Conservation (phyloP, 2,113 vertebrate genomes). For the Scopus umbretta region DNA sequence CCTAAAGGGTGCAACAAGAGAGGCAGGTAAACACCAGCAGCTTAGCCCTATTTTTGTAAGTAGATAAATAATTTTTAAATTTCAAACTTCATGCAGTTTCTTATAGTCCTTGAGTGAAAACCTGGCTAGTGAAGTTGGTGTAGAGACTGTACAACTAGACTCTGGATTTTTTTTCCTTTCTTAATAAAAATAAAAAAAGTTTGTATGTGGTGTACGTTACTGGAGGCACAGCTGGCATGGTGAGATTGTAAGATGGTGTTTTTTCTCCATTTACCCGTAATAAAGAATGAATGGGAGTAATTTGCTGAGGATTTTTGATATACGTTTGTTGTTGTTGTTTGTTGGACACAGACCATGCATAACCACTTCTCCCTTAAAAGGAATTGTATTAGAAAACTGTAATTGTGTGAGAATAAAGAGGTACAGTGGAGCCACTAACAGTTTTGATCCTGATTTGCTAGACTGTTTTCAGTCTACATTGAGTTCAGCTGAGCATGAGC, state of each 20-base stretch:
- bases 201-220: neutral
- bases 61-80: neutral
- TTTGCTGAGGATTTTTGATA: neutral
- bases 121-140: neutral
- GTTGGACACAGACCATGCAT: neutral
- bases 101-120: neutral
- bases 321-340: neutral
- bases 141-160: neutral
- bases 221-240: neutral
- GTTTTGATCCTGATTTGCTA: neutral
- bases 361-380: neutral
- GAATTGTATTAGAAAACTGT: neutral
- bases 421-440: neutral
- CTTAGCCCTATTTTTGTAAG: neutral
- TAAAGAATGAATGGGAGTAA: neutral
- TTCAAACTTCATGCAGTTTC: neutral
- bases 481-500: neutral
- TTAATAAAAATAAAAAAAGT: neutral
- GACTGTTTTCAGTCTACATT: neutral
- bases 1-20: neutral
- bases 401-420: neutral
- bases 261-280: neutral
- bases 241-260: neutral
- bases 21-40: neutral
- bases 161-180: neutral